Evolutionary conservation across 2,888 invertebrate genomes (phyloP), one percentile per base, ranked within the genome.

Genomic region (Malthinus flaveolus): DNA sequence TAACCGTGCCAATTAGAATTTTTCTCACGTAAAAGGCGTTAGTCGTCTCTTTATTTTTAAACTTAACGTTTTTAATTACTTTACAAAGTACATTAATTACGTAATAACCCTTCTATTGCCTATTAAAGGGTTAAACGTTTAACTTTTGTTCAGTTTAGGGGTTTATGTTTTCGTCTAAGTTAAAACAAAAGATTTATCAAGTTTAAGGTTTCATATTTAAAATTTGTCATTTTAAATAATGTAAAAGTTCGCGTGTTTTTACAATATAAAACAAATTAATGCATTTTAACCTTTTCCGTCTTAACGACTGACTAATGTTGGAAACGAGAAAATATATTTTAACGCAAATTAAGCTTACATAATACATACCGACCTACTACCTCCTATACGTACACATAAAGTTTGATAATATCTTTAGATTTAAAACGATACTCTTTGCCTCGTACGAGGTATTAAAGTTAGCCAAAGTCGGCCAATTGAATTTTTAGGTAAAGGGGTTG

Each of bases 11-110:
- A 23, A 23, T 23, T 23, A 23, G 23, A 3, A 5, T 42, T 42
- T 42, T 13, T 42, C 15, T 42, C 39, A 42, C 39, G 39, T 42
- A 42, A 42, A 42, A 42, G 39, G 15, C 39, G 10, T 42, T 42
- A 42, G 39, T 42, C 39, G 15, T 51, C 44, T 11, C 23, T 23
- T 23, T 44, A 32, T 51, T 51, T 49, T 51, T 44, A 51, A 42
- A 13, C 31, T 33, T 15, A 10, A 51, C 39, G 15, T 23, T 44
- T 42, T 51, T 51, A 51, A 51, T 51, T 51, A 34, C 50, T 44
- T 51, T 31, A 10, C 13, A 44, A 51, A 51, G 15, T 12, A 50
- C 12, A 42, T 33, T 42, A 50, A 42, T 42, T 32, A 31, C 23
- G 12, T 35, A 37, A 23, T 23, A 23, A 23, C 23, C 3, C 23